These are phyloP conservation scores for Melangyna quadrimaculata DNA, from an alignment of 2,888 invertebrate genomes.

Conservation along the genomic window DNA sequence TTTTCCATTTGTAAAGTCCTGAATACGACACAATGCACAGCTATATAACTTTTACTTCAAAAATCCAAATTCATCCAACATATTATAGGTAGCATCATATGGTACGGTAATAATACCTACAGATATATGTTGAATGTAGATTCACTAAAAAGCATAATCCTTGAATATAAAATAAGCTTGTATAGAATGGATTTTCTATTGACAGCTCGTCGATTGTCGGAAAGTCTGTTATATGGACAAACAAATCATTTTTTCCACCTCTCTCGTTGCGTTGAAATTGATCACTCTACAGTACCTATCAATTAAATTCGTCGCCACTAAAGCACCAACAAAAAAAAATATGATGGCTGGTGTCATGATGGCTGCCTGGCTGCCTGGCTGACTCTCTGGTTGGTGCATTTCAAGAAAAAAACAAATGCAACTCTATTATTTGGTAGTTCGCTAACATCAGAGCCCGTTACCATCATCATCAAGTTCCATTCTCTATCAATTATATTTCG, in stretches of 20 bases:
- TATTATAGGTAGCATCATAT: neutral
- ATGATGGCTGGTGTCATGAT: neutral
- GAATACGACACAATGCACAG: too few relatives aligned
- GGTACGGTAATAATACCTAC: too few relatives aligned
- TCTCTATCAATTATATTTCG: conserved; percentile 43
- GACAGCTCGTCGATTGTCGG: neutral
- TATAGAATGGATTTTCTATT: neutral
- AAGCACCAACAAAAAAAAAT: neutral
- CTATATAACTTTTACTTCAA: neutral
- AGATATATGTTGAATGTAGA: neutral
- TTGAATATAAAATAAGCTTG: neutral
- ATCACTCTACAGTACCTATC: neutral
- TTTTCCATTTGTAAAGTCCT: too few relatives aligned
- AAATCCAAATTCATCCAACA: neutral
- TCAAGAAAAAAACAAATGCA: neutral
- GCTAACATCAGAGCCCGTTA: neutral
- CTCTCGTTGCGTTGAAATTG: neutral
- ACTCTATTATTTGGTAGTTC: neutral
- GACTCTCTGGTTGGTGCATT: neutral
- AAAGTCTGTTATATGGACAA: neutral
- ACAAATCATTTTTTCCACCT: neutral
- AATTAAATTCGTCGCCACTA: neutral
- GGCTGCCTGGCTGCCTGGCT: neutral
- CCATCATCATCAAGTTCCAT: conserved; percentile 31
- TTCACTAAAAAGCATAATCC: neutral